These are phyloP conservation scores for Eurystomus gularis DNA, from an alignment of 2,113 vertebrate species.

Conservation along the genomic window DNA sequence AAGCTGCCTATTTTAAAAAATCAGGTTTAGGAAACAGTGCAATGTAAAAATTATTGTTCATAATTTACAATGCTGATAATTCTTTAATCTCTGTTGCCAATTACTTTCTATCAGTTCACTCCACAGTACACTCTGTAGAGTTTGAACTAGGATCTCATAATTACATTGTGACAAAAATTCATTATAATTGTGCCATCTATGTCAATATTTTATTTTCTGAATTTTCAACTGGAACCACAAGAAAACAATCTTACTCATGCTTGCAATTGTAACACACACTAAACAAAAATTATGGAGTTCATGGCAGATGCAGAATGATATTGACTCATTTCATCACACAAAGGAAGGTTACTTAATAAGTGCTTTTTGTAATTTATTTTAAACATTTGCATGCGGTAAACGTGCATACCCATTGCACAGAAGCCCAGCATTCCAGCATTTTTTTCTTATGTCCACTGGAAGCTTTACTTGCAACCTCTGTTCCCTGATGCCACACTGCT, in stretches of 20 bases:
- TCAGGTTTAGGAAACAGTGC: background rate
- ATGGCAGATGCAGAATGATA: background rate
- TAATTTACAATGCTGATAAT: background rate
- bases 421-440: background rate
- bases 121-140: background rate
- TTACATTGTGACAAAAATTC: background rate
- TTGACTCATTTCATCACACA: background rate
- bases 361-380: background rate
- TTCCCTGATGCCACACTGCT: fast-evolving
- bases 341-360: background rate
- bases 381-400: background rate
- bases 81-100: background rate
- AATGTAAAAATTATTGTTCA: background rate
- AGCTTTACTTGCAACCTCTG: background rate
- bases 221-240: background rate
- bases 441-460: background rate
- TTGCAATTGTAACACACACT: background rate
- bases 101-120: background rate
- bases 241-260: background rate
- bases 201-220: background rate
- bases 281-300: background rate
- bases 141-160: background rate
- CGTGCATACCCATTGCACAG: background rate
- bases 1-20: background rate
- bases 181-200: background rate